Conservation (phyloP, 2,797 vertebrate genomes). For the Coregonus ussuriensis region DNA sequence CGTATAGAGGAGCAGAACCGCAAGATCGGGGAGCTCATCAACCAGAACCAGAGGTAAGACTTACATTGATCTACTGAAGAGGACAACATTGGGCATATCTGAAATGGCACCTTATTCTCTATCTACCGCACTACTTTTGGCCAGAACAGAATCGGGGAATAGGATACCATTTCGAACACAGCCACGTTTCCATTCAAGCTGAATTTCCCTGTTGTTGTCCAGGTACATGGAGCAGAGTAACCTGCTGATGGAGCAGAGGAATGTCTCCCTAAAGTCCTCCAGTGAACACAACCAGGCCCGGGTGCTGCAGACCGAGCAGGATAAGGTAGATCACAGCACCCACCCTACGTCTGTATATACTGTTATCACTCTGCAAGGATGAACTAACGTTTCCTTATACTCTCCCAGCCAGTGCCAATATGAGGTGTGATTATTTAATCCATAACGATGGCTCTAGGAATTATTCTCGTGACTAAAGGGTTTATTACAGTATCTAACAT, state of each 20-base stretch:
- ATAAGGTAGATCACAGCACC: slow-evolving; percentile 81
- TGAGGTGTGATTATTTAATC: neutral
- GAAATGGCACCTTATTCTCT: neutral
- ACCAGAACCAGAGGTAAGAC: slow-evolving; percentile 92
- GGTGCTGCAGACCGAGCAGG: slow-evolving; percentile 90
- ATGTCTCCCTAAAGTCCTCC: slow-evolving; percentile 85
- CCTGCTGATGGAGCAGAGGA: slow-evolving; percentile 90
- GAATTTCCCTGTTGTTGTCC: neutral
- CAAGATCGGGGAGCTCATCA: slow-evolving; percentile 92
- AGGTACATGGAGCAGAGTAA: slow-evolving; percentile 95
- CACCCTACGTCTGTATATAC: neutral
- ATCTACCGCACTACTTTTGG: neutral
- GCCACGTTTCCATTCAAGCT: neutral
- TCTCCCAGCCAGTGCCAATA: neutral
- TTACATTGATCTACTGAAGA: neutral
- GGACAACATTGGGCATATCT: neutral
- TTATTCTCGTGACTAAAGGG: neutral
- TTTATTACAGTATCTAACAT: neutral
- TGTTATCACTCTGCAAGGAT: neutral
- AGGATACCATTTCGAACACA: neutral
- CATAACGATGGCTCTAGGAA: neutral
- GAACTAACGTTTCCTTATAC: neutral
- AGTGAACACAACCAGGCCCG: slow-evolving; percentile 88
- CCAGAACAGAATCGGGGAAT: too few relatives aligned
- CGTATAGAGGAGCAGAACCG: slow-evolving; percentile 94